These are phyloP conservation scores for Acanthurus tractus DNA, from an alignment of 2,797 vertebrate genomes.

Conservation along the genomic window DNA sequence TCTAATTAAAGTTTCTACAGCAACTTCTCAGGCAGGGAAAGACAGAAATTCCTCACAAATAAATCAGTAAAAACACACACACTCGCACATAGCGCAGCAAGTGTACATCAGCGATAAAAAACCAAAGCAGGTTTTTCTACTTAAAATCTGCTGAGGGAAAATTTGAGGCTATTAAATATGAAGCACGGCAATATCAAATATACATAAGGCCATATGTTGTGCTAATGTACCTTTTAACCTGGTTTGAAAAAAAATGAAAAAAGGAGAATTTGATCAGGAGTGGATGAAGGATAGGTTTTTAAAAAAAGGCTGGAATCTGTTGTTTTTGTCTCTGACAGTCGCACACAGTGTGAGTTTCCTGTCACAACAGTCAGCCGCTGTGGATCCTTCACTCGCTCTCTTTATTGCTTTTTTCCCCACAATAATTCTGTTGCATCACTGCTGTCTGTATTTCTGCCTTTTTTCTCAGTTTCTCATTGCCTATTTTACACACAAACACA, in stretches of 20 bases:
- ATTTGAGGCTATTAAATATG: slow-evolving; percentile 77
- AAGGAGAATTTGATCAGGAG: slow-evolving; percentile 15
- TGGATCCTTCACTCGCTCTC: slow-evolving; percentile 2
- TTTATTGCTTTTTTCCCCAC: slow-evolving; percentile 23
- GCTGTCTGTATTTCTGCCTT: slow-evolving; percentile 35
- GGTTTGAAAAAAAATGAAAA: slow-evolving; percentile 17
- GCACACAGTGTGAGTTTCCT: slow-evolving; percentile 16
- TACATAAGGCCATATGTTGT: slow-evolving; percentile 70
- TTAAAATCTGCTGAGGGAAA: slow-evolving; percentile 67
- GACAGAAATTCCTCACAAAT: slow-evolving; percentile 37
- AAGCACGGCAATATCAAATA: slow-evolving; percentile 76
- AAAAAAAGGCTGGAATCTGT: not conserved
- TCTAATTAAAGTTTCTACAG: slow-evolving; percentile 43
- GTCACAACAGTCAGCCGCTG: slow-evolving; percentile 4
- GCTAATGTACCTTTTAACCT: slow-evolving; percentile 77
- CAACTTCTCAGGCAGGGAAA: slow-evolving; percentile 25
- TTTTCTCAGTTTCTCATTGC: slow-evolving; percentile 32
- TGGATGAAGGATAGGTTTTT: slow-evolving; percentile 13
- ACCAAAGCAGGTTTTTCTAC: slow-evolving; percentile 61
- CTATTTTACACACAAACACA: slow-evolving; percentile 30
- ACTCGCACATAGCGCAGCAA: slow-evolving; percentile 20
- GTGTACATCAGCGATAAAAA: slow-evolving; percentile 59
- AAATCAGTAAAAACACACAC: slow-evolving; percentile 20
- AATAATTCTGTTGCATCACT: slow-evolving; percentile 44
- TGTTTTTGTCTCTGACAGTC: not conserved